Base-by-base conservation (phyloP, 2,113 vertebrate genomes). In the Gallinago jamesoni region DNA sequence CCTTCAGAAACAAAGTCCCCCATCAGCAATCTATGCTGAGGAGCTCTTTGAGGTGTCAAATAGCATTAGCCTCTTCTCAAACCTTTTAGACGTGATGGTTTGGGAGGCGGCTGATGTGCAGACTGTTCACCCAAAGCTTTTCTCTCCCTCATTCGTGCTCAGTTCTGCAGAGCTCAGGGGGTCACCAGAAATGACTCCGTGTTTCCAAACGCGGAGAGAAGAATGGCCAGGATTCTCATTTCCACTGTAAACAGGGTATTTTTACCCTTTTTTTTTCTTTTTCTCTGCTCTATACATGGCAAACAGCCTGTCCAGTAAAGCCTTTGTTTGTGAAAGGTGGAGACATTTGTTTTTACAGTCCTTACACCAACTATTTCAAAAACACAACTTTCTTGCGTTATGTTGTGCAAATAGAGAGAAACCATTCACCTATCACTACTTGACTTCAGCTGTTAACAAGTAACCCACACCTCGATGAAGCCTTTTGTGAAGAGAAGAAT, bases 401-500 rank as follows among this genome's bases (percentile, higher is more conserved):
- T 76, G 25, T 75, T 95, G 70, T 76, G 35, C 73, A 96, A 96
- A 97, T 5, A 96, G 55, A 89, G 78, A 76, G 76, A 75, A 89
- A 84, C 2, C 7, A 91, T 89, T 94, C 43, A 1, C 67, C 94
- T 80, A 85, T 84, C 63, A 57, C 74, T 79, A 43, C 81, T 79
- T 92, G 81, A 89, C 66, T 94, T 92, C 53, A 94, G 62, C 89
- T 91, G 81, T 94, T 94, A 94, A 92, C 91, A 95, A 92, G 87
- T 91, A 96, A 94, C 88, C 74, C 84, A 87, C 91, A 93, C 84
- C 95, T 96, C 55, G n/a, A 64, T 43, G 60, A 95, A 95, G 90
- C 23, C 94, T 89, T 94, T 91, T 94, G 93, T 94, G 87, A 92
- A 82, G 84, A 79, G 96, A 92, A 82, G 45, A 4, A 89, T 82